Base-by-base conservation (phyloP, 2,113 vertebrate genomes). In the Trogon surrucura region DNA sequence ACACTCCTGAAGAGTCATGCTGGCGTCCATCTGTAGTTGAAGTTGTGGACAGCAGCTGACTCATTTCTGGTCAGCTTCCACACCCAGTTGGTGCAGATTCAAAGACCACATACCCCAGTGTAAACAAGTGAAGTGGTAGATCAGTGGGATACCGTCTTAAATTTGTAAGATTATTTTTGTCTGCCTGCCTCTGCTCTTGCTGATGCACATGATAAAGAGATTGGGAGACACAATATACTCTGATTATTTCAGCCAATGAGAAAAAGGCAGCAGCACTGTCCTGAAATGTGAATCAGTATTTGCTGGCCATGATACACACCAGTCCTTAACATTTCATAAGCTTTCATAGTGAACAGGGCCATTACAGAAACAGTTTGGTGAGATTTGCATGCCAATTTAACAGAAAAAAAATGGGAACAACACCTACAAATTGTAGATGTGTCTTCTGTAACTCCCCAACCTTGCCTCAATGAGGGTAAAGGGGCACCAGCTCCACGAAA, bases 131-230 rank as follows among this genome's bases (percentile, higher is more conserved):
- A 80, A 58, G 18, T 5, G 1, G 9, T 16, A 65, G 34, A 70
- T 57, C 34, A 27, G 9, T 12, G 17, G 60, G 21, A 48, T 32
- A 85, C 5, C 4, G n/a, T 6, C 21, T 44, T 16, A 65, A 30
- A 79, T 36, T 26, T 85, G 2, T 6, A n/a, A 45, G 19, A 51
- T 57, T 56, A 7, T 74, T 85, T 89, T 64, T 82, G 7, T 29
- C 10, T 78, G 9, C 3, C 38, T 38, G 13, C 11, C 19, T 88
- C n/a, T 64, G 17, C 13, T 54, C 3, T 64, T 85, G 22, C 51
- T 73, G 21, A 26, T 19, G n/a, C 21, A 26, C 2, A 0, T 1
- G 10, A 9, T 44, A 19, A 47, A 81, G 29, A 47, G 6, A 7
- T 8, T 66, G 20, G 5, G 30, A 57, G 14, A 60, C 17, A 45